Evolutionary conservation across 2,888 invertebrate genomes (phyloP).

Genomic region (Athalia rosae): DNA sequence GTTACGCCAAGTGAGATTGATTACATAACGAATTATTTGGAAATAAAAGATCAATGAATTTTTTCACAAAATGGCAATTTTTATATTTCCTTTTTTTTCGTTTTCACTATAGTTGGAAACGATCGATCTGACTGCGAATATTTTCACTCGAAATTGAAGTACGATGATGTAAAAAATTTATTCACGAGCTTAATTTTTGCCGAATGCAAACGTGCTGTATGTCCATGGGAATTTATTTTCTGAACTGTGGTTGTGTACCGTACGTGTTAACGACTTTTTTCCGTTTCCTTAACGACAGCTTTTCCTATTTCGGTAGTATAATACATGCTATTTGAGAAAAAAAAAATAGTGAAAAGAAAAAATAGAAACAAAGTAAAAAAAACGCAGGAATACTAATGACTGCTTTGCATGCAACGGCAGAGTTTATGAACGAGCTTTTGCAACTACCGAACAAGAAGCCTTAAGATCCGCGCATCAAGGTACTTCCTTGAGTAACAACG

Average conservation of each 20-base stretch:
- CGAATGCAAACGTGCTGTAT: background rate
- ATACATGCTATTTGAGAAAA: background rate
- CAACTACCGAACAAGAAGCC: background rate
- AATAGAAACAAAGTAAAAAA: background rate
- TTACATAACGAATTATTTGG: no score
- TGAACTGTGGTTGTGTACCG: background rate
- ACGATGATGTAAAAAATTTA: no score
- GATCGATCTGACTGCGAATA: no score
- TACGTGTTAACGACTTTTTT: slow-evolving; percentile 35
- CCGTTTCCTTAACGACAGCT: slow-evolving; percentile 24
- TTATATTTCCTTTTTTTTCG: no score
- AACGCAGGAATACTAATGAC: slow-evolving; percentile 19
- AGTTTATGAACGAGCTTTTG: slow-evolving; percentile 5
- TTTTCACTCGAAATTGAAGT: no score
- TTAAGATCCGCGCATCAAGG: background rate
- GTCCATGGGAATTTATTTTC: background rate
- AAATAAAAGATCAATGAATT: no score
- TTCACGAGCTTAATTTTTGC: background rate
- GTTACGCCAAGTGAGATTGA: no score
- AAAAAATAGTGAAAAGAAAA: no score
- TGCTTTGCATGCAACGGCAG: slow-evolving; percentile 25
- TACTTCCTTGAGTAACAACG: no score
- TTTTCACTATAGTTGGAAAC: no score
- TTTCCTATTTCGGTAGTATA: slow-evolving; percentile 8
- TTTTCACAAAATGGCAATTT: no score